Evolutionary conservation across 2,888 invertebrate genomes (phyloP).

Genomic region (Ophion slaviceki): DNA sequence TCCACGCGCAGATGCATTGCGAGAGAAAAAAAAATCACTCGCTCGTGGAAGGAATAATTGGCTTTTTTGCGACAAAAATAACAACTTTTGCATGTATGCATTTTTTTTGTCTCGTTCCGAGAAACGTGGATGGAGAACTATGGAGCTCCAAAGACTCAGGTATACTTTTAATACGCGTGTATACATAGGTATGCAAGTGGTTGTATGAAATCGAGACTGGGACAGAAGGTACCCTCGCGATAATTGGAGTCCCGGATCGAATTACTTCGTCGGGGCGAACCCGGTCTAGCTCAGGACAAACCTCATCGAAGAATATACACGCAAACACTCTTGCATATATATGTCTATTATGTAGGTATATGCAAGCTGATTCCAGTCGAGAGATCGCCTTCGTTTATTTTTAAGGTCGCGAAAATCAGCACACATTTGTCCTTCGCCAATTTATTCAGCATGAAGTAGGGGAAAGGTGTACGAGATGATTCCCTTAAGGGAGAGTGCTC

Average conservation of each 20-base stretch:
- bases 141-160: constrained; percentile 43
- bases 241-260: constrained; percentile 66
- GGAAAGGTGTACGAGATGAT: too few species aligned
- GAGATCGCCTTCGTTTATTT: constrained; percentile 7
- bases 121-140: constrained; percentile 47
- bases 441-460: too few species aligned
- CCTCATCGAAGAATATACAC: constrained; percentile 45
- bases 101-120: constrained; percentile 31
- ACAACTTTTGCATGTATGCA: not conserved
- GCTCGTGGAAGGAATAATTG: not conserved
- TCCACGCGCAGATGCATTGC: not conserved
- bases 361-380: not conserved
- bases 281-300: constrained; percentile 27
- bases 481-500: too few species aligned
- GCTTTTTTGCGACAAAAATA: not conserved
- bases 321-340: not conserved
- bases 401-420: too few species aligned
- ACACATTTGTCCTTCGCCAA: too few species aligned
- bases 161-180: constrained; percentile 23
- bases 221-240: constrained; percentile 60
- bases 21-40: not conserved
- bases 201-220: constrained; percentile 50
- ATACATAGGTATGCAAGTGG: constrained; percentile 2
- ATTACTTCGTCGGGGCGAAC: constrained; percentile 54
- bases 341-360: not conserved